Percentiles rank a stretch among this genome's conserved stretches.
Conservation (phyloP, 2,113 vertebrate genomes). For the Condylura cristata region DNA sequence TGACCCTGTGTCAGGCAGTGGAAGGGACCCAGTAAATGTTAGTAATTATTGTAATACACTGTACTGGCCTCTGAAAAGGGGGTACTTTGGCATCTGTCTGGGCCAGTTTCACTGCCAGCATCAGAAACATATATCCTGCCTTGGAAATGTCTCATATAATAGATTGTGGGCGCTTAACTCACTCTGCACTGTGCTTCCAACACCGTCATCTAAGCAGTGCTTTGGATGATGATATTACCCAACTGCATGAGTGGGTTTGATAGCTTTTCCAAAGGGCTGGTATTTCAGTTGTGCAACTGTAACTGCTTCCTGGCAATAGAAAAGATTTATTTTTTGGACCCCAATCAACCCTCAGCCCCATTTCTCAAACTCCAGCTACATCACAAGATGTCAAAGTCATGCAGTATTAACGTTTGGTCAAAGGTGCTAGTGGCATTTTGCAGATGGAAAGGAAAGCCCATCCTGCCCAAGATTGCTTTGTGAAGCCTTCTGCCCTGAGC, state of each 20-base stretch:
- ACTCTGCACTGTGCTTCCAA: not conserved
- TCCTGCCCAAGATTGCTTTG: constrained; percentile 57
- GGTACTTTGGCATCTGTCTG: not conserved
- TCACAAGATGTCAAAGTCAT: constrained; percentile 39
- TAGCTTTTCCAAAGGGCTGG: constrained; percentile 73
- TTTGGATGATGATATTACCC: constrained; percentile 40
- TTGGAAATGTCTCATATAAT: constrained; percentile 61
- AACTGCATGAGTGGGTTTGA: constrained; percentile 72
- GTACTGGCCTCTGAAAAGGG: not conserved
- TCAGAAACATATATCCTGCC: constrained; percentile 46
- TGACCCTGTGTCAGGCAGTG: not conserved
- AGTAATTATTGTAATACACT: not conserved
- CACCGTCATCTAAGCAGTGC: not conserved
- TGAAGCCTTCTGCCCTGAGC: constrained; percentile 35
- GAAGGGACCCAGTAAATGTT: not conserved
- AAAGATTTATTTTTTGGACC: constrained; percentile 73
- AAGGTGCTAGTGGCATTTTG: constrained; percentile 62
- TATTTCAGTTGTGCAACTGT: constrained; percentile 66
- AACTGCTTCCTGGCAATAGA: constrained; percentile 62
- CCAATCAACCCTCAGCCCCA: constrained; percentile 60
- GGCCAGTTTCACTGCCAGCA: not conserved
- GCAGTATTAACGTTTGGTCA: constrained; percentile 40
- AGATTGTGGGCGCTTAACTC: constrained; percentile 38
- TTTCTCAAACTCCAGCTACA: constrained; percentile 65
- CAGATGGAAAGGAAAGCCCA: constrained; percentile 48